Evolutionary conservation across 2,888 invertebrate genomes (phyloP).

Genomic region (Axea sp.): DNA sequence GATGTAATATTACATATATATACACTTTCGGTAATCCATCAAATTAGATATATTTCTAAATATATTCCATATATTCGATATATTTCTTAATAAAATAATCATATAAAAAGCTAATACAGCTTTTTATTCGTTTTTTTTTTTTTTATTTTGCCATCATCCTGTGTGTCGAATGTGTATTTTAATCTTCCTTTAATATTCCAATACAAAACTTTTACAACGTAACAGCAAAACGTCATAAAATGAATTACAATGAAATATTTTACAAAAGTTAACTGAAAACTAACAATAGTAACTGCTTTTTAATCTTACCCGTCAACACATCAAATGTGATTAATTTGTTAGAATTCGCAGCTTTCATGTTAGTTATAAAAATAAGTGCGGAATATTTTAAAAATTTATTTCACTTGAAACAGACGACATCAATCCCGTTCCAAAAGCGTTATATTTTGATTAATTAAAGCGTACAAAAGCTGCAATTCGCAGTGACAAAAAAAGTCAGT

Average conservation of each 20-base stretch:
- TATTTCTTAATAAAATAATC: slow-evolving; percentile 6
- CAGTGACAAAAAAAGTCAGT: slow-evolving; percentile 9
- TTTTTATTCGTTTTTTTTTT: neutral
- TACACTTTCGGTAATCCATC: no score
- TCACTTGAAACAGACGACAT: neutral
- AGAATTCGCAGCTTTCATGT: no score
- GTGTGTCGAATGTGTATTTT: slow-evolving; percentile 39
- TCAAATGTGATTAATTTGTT: neutral
- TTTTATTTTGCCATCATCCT: slow-evolving; percentile 17
- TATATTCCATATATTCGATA: neutral
- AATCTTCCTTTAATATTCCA: slow-evolving; percentile 44
- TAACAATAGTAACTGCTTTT: no score
- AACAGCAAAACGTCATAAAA: slow-evolving; percentile 36
- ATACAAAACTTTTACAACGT: slow-evolving; percentile 36
- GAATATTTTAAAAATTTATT: neutral
- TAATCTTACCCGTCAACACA: neutral
- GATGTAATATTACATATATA: no score
- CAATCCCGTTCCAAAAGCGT: neutral
- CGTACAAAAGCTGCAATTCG: slow-evolving; percentile 8
- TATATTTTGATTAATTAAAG: slow-evolving; percentile 34
- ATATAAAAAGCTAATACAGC: neutral
- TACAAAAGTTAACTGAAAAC: slow-evolving; percentile 1
- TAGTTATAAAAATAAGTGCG: no score
- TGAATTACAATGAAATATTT: slow-evolving; percentile 38
- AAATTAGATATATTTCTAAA: no score